Evolutionary conservation across 2,888 invertebrate species (phyloP), one percentile per base, ranked within the genome.

Genomic region (Drosophila pseudotakahashii): DNA sequence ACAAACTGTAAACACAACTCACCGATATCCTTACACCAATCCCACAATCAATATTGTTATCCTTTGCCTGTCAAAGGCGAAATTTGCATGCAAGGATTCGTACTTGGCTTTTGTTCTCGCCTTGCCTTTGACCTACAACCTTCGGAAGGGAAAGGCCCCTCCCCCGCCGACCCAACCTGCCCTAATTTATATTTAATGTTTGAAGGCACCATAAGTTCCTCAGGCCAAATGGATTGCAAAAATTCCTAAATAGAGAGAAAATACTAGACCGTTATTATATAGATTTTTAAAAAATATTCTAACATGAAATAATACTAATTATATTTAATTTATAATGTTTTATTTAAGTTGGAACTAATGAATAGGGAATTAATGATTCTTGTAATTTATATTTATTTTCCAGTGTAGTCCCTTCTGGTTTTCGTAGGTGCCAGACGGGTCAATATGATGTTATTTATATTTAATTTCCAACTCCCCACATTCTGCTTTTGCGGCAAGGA

Each of bases 111-210:
- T 64, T 52, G 58, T 60, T 68, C 47, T 63, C 45, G 45, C 66
- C 60, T 53, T 69, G 73, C 44, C 71, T 71, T 73, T 73, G 83
- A 75, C 76, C 83, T 75, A 80, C 76, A 64, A 44, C 57, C 45
- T 62, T 47, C 37, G 30, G 30, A 41, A 19, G 14, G 30, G 19
- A 19, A 32, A 26, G 52, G 7, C 30, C 7, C 7, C 23, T 2
- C 41, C 10, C 39, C 16, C 45, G 4, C 1, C 47, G 10, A 26
- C 50, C 32, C 45, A 16, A 32, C 37, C 32, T 41, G 55, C 52
- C 74, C 59, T 83, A 86, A 83, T 82, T 86, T 76, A 86, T 82
- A 86, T 86, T 86, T 82, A 86, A 86, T 82, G 84, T 60, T 34
- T 52, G 34, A 44, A 74, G 66, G 68, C 66, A 63, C 14, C 37